Conservation (phyloP, 2,797 vertebrate genomes). For the Lacerta bilineata region DNA sequence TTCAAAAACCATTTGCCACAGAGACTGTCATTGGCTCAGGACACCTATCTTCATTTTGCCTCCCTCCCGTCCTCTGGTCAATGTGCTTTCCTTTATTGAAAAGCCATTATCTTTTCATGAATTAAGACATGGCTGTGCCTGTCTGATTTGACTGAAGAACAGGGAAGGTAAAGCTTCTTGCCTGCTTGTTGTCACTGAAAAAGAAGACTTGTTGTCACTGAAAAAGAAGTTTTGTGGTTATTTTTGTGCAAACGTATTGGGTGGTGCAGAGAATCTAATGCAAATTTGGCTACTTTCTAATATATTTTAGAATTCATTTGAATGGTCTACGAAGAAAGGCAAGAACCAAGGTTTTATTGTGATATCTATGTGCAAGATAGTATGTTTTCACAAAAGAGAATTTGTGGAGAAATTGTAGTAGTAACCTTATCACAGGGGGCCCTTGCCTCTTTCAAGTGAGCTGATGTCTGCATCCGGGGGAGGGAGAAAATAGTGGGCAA, state of each 20-base stretch:
- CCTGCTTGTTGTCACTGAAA: background rate
- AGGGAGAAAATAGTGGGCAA: background rate
- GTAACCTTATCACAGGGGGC: background rate
- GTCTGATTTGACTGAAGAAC: background rate
- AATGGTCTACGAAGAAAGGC: background rate
- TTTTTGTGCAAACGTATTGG: rapidly evolving
- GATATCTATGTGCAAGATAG: background rate
- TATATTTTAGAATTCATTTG: background rate
- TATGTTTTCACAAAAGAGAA: background rate
- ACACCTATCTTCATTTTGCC: background rate
- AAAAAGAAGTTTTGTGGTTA: background rate
- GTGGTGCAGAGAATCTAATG: background rate
- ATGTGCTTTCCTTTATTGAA: rapidly evolving
- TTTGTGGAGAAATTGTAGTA: background rate
- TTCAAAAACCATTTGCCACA: conserved; percentile 34
- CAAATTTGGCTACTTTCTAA: background rate
- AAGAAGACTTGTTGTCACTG: background rate
- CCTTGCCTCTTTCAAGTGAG: background rate
- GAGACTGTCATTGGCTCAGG: background rate
- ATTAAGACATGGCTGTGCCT: background rate
- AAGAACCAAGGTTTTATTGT: background rate
- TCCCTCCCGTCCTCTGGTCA: background rate
- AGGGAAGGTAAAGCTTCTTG: background rate
- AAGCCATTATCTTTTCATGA: background rate
- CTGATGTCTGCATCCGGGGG: background rate